Conservation (phyloP, 1,140 invertebrate genomes). For the Acromyrmex charruanus region DNA sequence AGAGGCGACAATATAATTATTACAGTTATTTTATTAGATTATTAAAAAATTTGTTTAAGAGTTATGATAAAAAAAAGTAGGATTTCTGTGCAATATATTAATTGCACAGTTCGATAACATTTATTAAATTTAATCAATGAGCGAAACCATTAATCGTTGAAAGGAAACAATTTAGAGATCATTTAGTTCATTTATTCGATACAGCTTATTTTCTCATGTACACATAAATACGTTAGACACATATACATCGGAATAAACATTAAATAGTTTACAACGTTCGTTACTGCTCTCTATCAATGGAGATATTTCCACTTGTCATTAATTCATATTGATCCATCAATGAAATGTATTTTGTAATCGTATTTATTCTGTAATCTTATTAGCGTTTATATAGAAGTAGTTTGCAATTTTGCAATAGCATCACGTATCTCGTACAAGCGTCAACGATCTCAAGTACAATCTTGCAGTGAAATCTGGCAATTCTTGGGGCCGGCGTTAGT, state of each 20-base stretch:
- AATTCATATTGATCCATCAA: slow-evolving; percentile 31
- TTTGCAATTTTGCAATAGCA: slow-evolving; percentile 28
- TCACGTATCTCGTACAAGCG: not conserved
- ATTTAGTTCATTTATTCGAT: slow-evolving; percentile 57
- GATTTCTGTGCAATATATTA: no score
- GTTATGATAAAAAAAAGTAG: no score
- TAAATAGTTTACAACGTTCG: slow-evolving; percentile 48
- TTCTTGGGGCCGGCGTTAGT: slow-evolving; percentile 28
- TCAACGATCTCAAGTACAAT: slow-evolving; percentile 20
- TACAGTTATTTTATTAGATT: not conserved
- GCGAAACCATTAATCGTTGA: not conserved
- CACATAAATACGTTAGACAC: slow-evolving; percentile 51
- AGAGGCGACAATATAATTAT: not conserved
- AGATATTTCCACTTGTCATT: not conserved
- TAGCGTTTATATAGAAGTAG: slow-evolving; percentile 54
- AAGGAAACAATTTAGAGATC: slow-evolving; percentile 28
- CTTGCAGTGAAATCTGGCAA: slow-evolving; percentile 14
- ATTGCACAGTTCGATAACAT: no score
- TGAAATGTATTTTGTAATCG: slow-evolving; percentile 24
- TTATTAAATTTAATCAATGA: no score
- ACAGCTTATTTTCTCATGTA: slow-evolving; percentile 47
- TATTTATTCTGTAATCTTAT: slow-evolving; percentile 42
- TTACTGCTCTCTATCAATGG: slow-evolving; percentile 59
- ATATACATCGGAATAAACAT: slow-evolving; percentile 53
- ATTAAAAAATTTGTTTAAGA: no score